These are phyloP conservation scores for Nannoperca australis DNA, from an alignment of 2,797 vertebrate species.

Conservation along the genomic window DNA sequence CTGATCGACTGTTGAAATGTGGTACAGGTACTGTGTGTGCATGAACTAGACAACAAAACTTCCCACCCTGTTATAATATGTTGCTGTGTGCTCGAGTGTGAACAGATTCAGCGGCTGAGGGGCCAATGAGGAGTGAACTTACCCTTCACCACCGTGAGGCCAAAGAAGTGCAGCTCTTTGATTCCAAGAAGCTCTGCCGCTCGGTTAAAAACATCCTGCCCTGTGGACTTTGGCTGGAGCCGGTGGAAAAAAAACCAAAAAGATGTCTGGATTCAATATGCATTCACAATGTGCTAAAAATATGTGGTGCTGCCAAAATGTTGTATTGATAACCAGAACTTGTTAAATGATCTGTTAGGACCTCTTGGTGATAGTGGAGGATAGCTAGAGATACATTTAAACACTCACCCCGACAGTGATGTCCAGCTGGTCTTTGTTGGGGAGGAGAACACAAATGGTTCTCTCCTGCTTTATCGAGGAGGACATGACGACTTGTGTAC, in stretches of 20 bases:
- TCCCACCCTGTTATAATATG: no score
- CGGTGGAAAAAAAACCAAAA: conserved; percentile 29
- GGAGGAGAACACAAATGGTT: conserved; percentile 90
- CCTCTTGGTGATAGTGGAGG: not conserved
- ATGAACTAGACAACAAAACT: not conserved
- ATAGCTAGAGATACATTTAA: conserved; percentile 6
- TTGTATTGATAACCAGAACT: not conserved
- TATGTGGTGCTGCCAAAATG: conserved; percentile 8
- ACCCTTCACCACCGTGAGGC: conserved; percentile 92
- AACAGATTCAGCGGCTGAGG: conserved; percentile 13
- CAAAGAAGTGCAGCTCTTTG: conserved; percentile 91
- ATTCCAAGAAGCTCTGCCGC: conserved; percentile 87
- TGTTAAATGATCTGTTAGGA: not conserved
- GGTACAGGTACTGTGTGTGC: not conserved
- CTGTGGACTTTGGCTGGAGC: conserved; percentile 89
- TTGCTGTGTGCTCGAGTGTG: conserved; percentile 2
- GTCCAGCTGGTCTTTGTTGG: conserved; percentile 90
- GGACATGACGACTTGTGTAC: conserved; percentile 75
- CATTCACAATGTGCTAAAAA: conserved; percentile 11
- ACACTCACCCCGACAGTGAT: conserved; percentile 87
- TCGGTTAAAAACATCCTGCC: conserved; percentile 89
- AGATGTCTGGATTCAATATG: not conserved
- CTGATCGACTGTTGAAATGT: not conserved
- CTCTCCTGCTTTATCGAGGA: conserved; percentile 80
- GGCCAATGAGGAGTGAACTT: conserved; percentile 62